Conservation (phyloP, 2,888 invertebrate species). For the Xanthorhoe designata region DNA sequence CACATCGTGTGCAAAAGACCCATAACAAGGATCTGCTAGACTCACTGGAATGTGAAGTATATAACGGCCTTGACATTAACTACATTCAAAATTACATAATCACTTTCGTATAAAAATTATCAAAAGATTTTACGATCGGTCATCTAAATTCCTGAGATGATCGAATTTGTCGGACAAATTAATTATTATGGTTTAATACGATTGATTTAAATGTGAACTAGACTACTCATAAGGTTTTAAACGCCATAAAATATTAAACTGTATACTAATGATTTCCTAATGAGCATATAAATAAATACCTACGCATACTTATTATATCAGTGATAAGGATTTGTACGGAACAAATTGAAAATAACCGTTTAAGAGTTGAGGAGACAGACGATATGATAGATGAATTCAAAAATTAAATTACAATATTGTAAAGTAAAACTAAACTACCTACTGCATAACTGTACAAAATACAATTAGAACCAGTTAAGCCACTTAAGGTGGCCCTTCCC, state of each 20-base stretch:
- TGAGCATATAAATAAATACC: slow-evolving; percentile 1
- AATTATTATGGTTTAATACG: slow-evolving; percentile 13
- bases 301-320: background rate
- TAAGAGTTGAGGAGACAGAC: too few species aligned
- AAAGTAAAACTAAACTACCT: too few species aligned
- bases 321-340: background rate
- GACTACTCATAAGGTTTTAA: background rate
- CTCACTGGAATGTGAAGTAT: slow-evolving; percentile 39
- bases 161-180: slow-evolving; percentile 27
- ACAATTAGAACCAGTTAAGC: too few species aligned
- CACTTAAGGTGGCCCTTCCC: too few species aligned
- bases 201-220: slow-evolving; percentile 23
- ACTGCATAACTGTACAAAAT: too few species aligned
- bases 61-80: slow-evolving; percentile 48
- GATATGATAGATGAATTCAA: too few species aligned
- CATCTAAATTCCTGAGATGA: slow-evolving; percentile 36
- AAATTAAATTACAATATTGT: too few species aligned
- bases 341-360: too few species aligned
- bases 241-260: background rate
- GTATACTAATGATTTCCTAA: background rate
- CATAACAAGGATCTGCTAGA: slow-evolving; percentile 33
- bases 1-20: background rate
- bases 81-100: slow-evolving; percentile 43
- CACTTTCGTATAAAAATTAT: slow-evolving; percentile 42
- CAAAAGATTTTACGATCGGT: slow-evolving; percentile 43